phyloP scores from a whole-genome alignment of 2,888 invertebrate genomes.

The Nymphalis polychloros region DNA sequence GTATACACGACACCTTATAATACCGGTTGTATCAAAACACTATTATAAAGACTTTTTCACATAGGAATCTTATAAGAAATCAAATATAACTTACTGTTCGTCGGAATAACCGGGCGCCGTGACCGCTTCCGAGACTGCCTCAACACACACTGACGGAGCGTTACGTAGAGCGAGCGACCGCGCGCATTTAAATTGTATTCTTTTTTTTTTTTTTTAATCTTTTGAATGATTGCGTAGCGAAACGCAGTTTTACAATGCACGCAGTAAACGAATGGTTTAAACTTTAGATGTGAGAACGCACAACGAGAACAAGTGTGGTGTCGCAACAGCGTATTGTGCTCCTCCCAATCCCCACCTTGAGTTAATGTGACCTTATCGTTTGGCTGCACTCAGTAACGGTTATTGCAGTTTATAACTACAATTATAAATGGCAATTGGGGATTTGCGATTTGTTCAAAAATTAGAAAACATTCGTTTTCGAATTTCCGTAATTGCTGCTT shows the following conservation, averaged over 20 bases:
- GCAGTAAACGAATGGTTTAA: conserved; percentile 43
- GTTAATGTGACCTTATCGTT: conserved; percentile 72
- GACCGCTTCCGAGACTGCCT: conserved; percentile 60
- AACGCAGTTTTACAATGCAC: conserved; percentile 43
- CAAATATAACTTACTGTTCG: conserved; percentile 59
- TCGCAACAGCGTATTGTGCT: conserved; percentile 59
- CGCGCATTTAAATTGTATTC: conserved; percentile 50
- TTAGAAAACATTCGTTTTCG: neutral
- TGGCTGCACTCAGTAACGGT: conserved; percentile 68
- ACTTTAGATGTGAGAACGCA: conserved; percentile 34
- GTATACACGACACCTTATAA: conserved; percentile 25
- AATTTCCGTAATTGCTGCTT: neutral
- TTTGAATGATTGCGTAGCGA: conserved; percentile 37
- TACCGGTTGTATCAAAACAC: conserved; percentile 20
- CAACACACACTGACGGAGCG: conserved; percentile 61
- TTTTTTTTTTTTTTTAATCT: conserved; percentile 51
- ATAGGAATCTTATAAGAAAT: conserved; percentile 49
- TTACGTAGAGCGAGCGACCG: conserved; percentile 57
- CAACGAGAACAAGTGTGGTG: conserved; percentile 40
- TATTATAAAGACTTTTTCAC: conserved; percentile 49
- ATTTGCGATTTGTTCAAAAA: conserved; percentile 12
- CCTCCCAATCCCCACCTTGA: conserved; percentile 70
- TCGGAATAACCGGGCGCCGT: conserved; percentile 47
- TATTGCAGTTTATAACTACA: conserved; percentile 56
- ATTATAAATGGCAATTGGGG: conserved; percentile 18